Evolutionary conservation across 2,888 invertebrate species (phyloP), one percentile per base, ranked within the genome.

Genomic region (Nymphalis urticae): DNA sequence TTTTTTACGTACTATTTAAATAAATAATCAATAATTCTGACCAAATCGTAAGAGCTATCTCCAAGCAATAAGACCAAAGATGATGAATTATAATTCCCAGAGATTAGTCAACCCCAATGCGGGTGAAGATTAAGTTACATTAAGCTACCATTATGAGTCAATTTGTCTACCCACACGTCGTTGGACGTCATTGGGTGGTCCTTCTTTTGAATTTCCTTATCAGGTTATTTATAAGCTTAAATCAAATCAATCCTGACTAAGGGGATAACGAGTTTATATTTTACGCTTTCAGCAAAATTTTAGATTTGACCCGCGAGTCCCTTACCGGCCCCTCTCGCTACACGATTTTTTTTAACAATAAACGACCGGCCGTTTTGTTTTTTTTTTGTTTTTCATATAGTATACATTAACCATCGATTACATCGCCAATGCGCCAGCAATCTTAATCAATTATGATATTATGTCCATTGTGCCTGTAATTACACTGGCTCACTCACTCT

Each of bases 81-180:
- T 24, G 21, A 53, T 53, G 17, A 53, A 63, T 53, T 59, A 61
- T 62, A 64, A 69, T 69, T 69, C 61, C 63, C 60, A 61, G 51
- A 48, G 64, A 65, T 63, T 42, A 48, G 56, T 48, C 48, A 51
- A 42, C 42, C 70, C 66, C 64, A 32, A 75, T 75, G 75, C 75
- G 75, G 75, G 75, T 68, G 48, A 59, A 64, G 64, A 75, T 75
- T 72, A 64, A 71, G 70, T 73, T 72, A 69, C 73, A 54, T 62
- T 64, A 66, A 72, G 64, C 62, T 67, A 71, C 64, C 63, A 65
- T 71, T 68, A 70, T 62, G n/a, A 64, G 63, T 64, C 72, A 72
- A 72, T 72, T 71, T 66, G 66, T 69, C 64, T 64, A 50, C 69
- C 42, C 62, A 66, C 51, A 60, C 48, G 0, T 61, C 27, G 4